Percentiles rank a stretch among this genome's conserved stretches.
Evolutionary conservation across 2,797 vertebrate genomes (phyloP).

Genomic region (Parauchenoglanis ngamensis): DNA sequence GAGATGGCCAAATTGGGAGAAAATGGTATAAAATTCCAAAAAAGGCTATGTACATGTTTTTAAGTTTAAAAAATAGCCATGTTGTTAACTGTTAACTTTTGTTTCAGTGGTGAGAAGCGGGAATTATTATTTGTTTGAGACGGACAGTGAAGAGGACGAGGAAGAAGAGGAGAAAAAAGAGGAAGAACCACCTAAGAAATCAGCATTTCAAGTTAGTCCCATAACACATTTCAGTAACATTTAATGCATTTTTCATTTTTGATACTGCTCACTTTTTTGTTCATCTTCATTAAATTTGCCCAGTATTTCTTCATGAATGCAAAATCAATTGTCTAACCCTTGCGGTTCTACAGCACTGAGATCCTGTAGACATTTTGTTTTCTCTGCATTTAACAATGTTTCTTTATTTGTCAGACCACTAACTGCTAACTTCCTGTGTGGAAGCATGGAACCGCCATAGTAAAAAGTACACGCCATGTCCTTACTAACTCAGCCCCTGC

Average conservation of each 20-base stretch:
- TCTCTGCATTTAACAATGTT: slow-evolving; percentile 54
- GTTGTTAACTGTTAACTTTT: slow-evolving; percentile 2
- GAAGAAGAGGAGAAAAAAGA: slow-evolving; percentile 85
- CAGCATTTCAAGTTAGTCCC: slow-evolving; percentile 80
- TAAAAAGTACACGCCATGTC: slow-evolving; percentile 36
- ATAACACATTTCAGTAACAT: not conserved
- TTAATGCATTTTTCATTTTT: not conserved
- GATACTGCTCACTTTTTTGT: not conserved
- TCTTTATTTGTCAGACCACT: slow-evolving; percentile 54
- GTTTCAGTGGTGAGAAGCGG: slow-evolving; percentile 92
- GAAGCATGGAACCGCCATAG: slow-evolving; percentile 38
- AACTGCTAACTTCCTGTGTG: slow-evolving; percentile 54
- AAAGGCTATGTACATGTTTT: not conserved
- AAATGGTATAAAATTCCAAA: not conserved
- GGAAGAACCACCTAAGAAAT: slow-evolving; percentile 82
- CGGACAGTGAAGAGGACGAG: slow-evolving; percentile 91
- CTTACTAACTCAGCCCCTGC: slow-evolving; percentile 67
- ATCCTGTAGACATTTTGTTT: slow-evolving; percentile 46
- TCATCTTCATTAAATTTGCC: not conserved
- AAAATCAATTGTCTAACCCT: slow-evolving; percentile 16
- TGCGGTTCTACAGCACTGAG: slow-evolving; percentile 15
- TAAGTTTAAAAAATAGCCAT: not conserved
- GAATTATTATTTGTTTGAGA: slow-evolving; percentile 98
- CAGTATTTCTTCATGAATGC: slow-evolving; percentile 12
- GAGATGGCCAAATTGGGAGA: not conserved